Evolutionary conservation across 2,888 invertebrate genomes (phyloP), one percentile per base, ranked within the genome.

Genomic region (Andrena fulva): DNA sequence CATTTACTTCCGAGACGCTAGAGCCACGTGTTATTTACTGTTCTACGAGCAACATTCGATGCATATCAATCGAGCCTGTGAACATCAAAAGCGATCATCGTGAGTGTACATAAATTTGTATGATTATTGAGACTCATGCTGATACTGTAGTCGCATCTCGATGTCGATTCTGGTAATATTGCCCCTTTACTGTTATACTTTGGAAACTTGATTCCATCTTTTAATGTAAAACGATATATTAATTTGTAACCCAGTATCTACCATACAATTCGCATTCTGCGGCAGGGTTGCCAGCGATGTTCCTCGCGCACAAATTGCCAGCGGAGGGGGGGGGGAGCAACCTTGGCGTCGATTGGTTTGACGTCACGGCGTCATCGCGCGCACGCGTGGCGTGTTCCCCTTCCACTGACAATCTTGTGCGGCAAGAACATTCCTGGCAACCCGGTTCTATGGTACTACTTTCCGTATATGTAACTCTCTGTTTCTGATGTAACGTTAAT

Each of bases 71-170:
- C 8, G 29, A 73, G 56, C 24, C 20, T 59, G 24, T 56, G 27
- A 42, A 42, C 69, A 54, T 63, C 24, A 77, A 63, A 42, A 24
- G 7, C 35, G 12, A 54, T 77, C 42, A 52, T 59, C 27, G 27
- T 54, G 48, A 70, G 50, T 82, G 80, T 74, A 78, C 29, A 72
- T 69, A 78, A 48, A 67, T 71, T 60, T 64, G 31, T 68, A 27
- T 78, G 66, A 73, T 69, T 72, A 64, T 64, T 59, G 33, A 73
- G 60, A 73, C 69, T 60, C 27, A 16, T 24, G 52, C 29, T 54
- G 42, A 67, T 54, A 70, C 42, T 70, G 52, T 60, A 67, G 70
- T 60, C 27, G 31, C 20, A 71, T 66, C 63, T 64, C 5, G 10
- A 48, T 77, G 42, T 70, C 69, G 42, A 67, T 50, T n/a, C 42